phyloP scores from a whole-genome alignment of 2,113 vertebrate genomes.

The Sceloporus tristichus region DNA sequence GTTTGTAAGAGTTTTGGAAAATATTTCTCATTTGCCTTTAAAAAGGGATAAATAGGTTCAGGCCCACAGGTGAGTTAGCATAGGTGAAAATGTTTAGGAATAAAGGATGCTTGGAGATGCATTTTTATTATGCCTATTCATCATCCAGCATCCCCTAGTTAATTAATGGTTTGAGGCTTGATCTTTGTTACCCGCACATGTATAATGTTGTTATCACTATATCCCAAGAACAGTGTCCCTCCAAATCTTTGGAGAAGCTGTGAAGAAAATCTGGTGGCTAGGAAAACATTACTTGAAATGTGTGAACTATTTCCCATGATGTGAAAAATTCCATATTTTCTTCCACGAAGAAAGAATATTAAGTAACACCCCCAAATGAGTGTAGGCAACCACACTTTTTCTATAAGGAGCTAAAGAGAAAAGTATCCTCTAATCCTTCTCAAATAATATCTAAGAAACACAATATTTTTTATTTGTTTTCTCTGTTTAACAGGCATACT shows the following conservation, averaged over 20 bases:
- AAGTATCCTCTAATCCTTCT: not conserved
- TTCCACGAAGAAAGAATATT: not conserved
- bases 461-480: not conserved
- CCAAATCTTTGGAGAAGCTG: conserved; percentile 5
- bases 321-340: not conserved
- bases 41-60: conserved; percentile 5
- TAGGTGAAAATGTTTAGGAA: conserved; percentile 16
- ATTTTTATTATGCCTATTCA: conserved; percentile 1
- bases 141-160: not conserved
- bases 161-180: not conserved
- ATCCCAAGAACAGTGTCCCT: not conserved
- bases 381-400: not conserved
- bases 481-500: not conserved
- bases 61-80: not conserved
- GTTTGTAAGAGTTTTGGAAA: conserved; percentile 38
- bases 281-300: not conserved
- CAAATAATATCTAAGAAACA: not conserved
- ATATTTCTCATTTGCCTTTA: not conserved
- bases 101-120: not conserved
- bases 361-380: not conserved
- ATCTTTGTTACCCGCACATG: not conserved
- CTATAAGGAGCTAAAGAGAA: no score
- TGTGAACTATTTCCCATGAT: not conserved
- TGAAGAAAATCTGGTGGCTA: not conserved
- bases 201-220: not conserved